phyloP scores from a whole-genome alignment of 2,113 vertebrate genomes.

The Amblyopsis rosae region DNA sequence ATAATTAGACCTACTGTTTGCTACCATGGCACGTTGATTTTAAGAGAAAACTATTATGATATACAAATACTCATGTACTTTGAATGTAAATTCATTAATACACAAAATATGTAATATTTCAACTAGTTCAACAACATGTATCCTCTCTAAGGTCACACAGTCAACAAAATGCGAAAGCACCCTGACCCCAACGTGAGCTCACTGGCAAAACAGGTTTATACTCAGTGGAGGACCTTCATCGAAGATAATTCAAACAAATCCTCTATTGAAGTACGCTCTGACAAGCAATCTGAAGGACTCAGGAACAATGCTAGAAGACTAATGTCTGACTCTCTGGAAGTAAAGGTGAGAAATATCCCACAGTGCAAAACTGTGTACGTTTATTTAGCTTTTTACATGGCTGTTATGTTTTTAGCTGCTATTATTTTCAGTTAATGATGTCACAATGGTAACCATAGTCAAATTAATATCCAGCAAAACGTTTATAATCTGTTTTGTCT shows the following conservation, averaged over 20 bases:
- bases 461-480: too few relatives aligned
- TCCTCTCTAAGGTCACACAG: slow-evolving; percentile 79
- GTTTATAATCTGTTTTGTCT: too few relatives aligned
- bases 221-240: slow-evolving; percentile 85
- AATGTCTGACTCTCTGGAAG: slow-evolving; percentile 82
- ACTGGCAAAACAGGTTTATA: slow-evolving; percentile 82
- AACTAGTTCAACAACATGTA: slow-evolving; percentile 8
- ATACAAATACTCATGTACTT: too few relatives aligned
- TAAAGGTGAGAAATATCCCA: slow-evolving; percentile 81
- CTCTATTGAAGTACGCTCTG: slow-evolving; percentile 88
- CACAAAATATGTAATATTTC: background rate
- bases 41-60: background rate
- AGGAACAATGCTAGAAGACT: slow-evolving; percentile 85
- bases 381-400: background rate
- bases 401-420: background rate
- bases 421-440: too few relatives aligned
- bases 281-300: slow-evolving; percentile 85
- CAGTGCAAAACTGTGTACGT: background rate
- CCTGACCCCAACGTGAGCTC: slow-evolving; percentile 81
- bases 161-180: slow-evolving; percentile 87
- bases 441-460: too few relatives aligned
- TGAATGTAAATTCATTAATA: background rate
- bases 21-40: too few relatives aligned
- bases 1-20: too few relatives aligned
- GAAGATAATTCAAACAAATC: slow-evolving; percentile 84